These are phyloP conservation scores for Polyodon spathula DNA, from an alignment of 2,113 vertebrate genomes.

Conservation along the genomic window DNA sequence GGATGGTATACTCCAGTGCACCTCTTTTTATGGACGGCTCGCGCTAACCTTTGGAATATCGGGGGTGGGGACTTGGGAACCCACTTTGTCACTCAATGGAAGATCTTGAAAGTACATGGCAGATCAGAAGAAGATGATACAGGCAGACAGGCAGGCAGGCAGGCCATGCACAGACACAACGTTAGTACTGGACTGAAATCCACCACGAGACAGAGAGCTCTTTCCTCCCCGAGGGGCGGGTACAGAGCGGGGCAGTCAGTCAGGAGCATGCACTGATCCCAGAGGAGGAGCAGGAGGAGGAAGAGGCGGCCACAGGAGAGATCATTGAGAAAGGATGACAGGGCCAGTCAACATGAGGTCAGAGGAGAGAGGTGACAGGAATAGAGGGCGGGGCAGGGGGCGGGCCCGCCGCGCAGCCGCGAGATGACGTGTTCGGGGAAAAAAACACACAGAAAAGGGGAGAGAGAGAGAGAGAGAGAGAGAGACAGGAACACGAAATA, in stretches of 20 bases:
- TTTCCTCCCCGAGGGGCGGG: neutral
- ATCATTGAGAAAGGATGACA: constrained; percentile 36
- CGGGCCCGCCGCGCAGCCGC: constrained; percentile 26
- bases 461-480: constrained; percentile 51
- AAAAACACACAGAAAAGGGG: constrained; percentile 37
- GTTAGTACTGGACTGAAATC: neutral
- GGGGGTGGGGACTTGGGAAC: constrained; percentile 44
- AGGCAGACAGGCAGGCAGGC: constrained; percentile 6
- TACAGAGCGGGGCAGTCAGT: neutral
- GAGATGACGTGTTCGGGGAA: constrained; percentile 55
- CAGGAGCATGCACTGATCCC: neutral
- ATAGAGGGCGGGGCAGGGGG: constrained; percentile 45
- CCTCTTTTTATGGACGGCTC: too few relatives aligned
- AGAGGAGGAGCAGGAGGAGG: neutral
- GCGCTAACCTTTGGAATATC: too few relatives aligned
- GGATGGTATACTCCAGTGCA: too few relatives aligned
- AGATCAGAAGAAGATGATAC: constrained; percentile 37
- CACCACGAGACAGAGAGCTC: neutral
- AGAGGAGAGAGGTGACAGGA: constrained; percentile 67
- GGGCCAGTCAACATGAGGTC: constrained; percentile 66
- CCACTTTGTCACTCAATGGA: constrained; percentile 9
- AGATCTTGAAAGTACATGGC: constrained; percentile 33
- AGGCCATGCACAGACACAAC: constrained; percentile 2
- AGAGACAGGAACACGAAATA: constrained; percentile 35
- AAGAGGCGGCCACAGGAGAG: constrained; percentile 39